These are phyloP conservation scores for Nerophis lumbriciformis DNA, from an alignment of 2,113 vertebrate species.

Conservation along the genomic window DNA sequence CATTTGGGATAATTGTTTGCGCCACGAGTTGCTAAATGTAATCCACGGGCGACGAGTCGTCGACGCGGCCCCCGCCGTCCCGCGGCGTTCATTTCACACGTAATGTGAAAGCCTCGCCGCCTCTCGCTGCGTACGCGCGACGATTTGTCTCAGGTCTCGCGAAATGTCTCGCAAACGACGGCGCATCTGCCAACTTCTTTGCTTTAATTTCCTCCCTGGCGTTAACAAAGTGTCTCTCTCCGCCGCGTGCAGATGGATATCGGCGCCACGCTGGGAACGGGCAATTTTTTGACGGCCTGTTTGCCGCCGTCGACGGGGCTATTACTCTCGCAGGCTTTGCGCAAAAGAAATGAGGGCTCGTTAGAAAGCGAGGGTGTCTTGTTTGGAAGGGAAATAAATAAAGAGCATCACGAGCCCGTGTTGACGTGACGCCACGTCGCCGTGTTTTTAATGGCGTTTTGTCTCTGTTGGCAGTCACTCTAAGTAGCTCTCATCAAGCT, in stretches of 20 bases:
- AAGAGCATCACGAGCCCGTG: background rate
- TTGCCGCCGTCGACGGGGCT: too few species aligned
- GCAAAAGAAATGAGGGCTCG: background rate
- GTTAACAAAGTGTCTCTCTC: slow-evolving; percentile 21
- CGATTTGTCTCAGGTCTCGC: slow-evolving; percentile 17
- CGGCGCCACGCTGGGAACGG: slow-evolving; percentile 18
- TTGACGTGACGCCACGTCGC: too few species aligned
- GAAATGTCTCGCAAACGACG: slow-evolving; percentile 15
- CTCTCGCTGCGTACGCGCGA: slow-evolving; percentile 4
- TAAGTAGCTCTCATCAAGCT: slow-evolving; percentile 1
- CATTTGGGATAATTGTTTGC: slow-evolving; percentile 51
- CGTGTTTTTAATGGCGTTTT: too few species aligned
- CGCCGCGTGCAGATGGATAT: slow-evolving; percentile 26
- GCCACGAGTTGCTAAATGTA: slow-evolving; percentile 42
- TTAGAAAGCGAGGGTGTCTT: background rate
- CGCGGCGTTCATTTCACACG: slow-evolving; percentile 26
- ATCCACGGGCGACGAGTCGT: slow-evolving; percentile 27
- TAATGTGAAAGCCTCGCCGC: slow-evolving; percentile 32
- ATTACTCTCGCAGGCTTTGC: too few species aligned
- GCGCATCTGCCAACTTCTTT: slow-evolving; percentile 28
- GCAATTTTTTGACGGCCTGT: background rate
- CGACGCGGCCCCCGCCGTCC: slow-evolving; percentile 23
- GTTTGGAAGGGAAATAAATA: slow-evolving; percentile 2
- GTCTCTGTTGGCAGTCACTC: too few species aligned
- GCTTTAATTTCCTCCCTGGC: slow-evolving; percentile 29